Evolutionary conservation across 2,113 vertebrate species (phyloP), one percentile per base, ranked within the genome.

Genomic region (Platysternon megacephalum): DNA sequence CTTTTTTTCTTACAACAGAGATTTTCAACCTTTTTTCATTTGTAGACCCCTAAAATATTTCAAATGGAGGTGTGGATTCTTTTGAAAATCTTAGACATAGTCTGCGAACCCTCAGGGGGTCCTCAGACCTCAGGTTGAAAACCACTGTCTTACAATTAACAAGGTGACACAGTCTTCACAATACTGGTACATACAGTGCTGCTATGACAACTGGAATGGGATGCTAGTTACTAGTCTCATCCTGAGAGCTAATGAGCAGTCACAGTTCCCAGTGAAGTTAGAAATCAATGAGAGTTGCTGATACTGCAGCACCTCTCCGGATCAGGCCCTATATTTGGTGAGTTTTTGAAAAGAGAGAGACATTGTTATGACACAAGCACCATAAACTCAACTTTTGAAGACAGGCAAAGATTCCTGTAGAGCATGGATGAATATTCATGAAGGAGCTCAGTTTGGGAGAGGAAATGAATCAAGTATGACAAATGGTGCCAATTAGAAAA

Each of bases 351-450:
- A 86, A 90, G 1, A 35, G 82, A 2, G 80, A 86, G 2, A 2
- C 46, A 1, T 49, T 55, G 58, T 48, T 16, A 29, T 79, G 1
- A 84, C 55, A 44, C 2, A 4, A 87, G 39, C 4, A 3, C 44
- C 0, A 28, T 0, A 84, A 95, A 96, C 93, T 95, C 96, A 97
- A 91, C 95, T 97, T 81, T 39, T 88, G 94, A 97, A 94, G 94
- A 93, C 80, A 86, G 22, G 93, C 44, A 80, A 46, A 92, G 89
- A 96, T 97, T 96, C 97, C 97, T 98, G 93, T 86, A 93, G 95
- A 97, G 94, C 56, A 52, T 78, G 87, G 96, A 97, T 97, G 97
- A 98, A 98, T 98, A 98, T 98, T 98, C 96, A 98, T 96, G 94
- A 98, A 96, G 95, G 88, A 95, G 65, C 96, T 97, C 91, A 12